Evolutionary conservation across 1,140 invertebrate species (phyloP).

Genomic region (Drosophila melanica): DNA sequence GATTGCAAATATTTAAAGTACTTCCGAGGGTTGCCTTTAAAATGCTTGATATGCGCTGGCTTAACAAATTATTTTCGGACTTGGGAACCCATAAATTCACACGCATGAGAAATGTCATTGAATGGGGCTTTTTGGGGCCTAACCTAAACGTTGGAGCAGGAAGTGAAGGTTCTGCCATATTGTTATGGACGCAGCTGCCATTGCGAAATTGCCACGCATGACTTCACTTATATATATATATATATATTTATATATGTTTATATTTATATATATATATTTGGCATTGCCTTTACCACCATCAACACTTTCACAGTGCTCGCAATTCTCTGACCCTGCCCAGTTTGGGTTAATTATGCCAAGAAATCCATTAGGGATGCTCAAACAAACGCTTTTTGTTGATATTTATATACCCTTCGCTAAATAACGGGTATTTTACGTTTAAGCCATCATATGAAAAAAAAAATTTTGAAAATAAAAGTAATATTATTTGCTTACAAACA

Average conservation of each 20-base stretch:
- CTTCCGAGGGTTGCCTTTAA: slow-evolving; percentile 40
- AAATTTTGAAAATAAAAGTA: too few relatives aligned
- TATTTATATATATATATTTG: slow-evolving; percentile 48
- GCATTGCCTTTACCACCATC: slow-evolving; percentile 58
- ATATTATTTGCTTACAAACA: too few relatives aligned
- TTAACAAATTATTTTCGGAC: slow-evolving; percentile 47
- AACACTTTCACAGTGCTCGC: slow-evolving; percentile 54
- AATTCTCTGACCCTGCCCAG: slow-evolving; percentile 24
- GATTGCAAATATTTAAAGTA: slow-evolving; percentile 69
- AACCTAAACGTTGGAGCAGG: not conserved
- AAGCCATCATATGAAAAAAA: too few relatives aligned
- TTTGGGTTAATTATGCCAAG: slow-evolving; percentile 75
- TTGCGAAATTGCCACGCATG: slow-evolving; percentile 71
- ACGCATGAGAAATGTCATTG: slow-evolving; percentile 77
- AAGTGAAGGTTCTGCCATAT: slow-evolving; percentile 34
- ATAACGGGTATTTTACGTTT: not conserved
- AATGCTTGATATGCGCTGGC: slow-evolving; percentile 19
- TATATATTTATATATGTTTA: not conserved
- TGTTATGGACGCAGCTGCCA: slow-evolving; percentile 69
- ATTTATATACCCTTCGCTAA: slow-evolving; percentile 36
- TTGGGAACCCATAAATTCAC: slow-evolving; percentile 67
- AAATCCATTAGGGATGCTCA: slow-evolving; percentile 68
- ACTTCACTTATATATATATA: slow-evolving; percentile 63
- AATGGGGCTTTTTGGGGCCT: slow-evolving; percentile 35
- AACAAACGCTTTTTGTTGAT: slow-evolving; percentile 56